These are phyloP conservation scores for Drosophila watanabei DNA, from an alignment of 1,140 invertebrate species.

Conservation along the genomic window DNA sequence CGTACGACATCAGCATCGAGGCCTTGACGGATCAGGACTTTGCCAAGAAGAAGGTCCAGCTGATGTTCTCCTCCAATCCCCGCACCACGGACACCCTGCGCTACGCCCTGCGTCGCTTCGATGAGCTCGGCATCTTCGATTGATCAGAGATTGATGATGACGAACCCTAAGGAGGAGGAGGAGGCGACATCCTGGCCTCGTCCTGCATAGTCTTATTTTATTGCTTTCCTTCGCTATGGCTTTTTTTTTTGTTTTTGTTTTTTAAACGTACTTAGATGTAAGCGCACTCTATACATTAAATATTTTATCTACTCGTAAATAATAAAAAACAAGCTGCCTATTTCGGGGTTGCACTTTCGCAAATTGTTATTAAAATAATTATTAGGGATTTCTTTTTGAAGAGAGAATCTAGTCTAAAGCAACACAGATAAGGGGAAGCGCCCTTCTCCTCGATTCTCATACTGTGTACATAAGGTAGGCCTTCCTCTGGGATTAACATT, in stretches of 20 bases:
- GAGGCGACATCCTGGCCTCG: not conserved
- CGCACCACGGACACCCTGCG: conserved; percentile 75
- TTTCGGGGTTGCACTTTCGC: conserved; percentile 11
- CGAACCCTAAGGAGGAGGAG: not conserved
- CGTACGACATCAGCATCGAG: conserved; percentile 76
- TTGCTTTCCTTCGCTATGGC: conserved; percentile 20
- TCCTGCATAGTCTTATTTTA: conserved; percentile 2
- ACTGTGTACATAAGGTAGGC: too few relatives aligned
- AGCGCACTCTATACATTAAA: conserved; percentile 34
- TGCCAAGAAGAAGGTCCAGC: conserved; percentile 76
- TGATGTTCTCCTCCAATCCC: conserved; percentile 84
- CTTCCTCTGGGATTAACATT: too few relatives aligned
- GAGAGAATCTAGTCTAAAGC: too few relatives aligned
- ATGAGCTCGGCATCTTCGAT: conserved; percentile 78
- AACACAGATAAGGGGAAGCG: too few relatives aligned
- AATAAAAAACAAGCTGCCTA: conserved; percentile 27
- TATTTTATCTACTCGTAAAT: conserved; percentile 26
- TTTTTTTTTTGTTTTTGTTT: conserved; percentile 55
- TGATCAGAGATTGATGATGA: conserved; percentile 49
- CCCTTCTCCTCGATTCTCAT: too few relatives aligned
- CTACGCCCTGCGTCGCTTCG: conserved; percentile 73
- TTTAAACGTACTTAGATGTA: conserved; percentile 36
- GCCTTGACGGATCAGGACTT: conserved; percentile 72
- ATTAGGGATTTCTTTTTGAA: not conserved
- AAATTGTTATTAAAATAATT: not conserved